Conservation (phyloP, 2,888 invertebrate species). For the Volucella inanis region DNA sequence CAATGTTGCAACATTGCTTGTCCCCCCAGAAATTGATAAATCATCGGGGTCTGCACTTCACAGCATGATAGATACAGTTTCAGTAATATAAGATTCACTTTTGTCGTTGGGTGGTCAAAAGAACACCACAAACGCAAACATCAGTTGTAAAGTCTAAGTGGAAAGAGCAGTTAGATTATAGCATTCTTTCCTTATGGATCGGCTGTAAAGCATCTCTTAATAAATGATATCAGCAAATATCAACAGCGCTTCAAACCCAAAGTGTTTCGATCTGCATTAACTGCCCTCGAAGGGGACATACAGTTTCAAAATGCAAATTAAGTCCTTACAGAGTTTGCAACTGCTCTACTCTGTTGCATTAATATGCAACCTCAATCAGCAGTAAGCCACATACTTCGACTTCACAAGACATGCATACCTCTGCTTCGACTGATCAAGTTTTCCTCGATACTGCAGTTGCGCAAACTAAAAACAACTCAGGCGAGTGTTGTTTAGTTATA, state of each 20-base stretch:
- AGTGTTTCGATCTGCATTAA: too few relatives aligned
- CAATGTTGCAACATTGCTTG: constrained; percentile 62
- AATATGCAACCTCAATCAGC: constrained; percentile 31
- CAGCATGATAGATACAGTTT: constrained; percentile 72
- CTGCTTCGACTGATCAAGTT: constrained; percentile 37
- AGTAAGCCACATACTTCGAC: constrained; percentile 22
- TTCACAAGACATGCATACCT: constrained; percentile 26
- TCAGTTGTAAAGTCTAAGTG: constrained; percentile 62
- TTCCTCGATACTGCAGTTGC: constrained; percentile 53
- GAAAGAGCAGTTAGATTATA: constrained; percentile 50
- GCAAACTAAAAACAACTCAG: constrained; percentile 5
- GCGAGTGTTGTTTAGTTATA: constrained; percentile 8
- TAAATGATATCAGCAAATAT: constrained; percentile 48
- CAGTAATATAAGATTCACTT: constrained; percentile 58
- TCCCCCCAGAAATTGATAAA: constrained; percentile 60
- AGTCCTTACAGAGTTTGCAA: too few relatives aligned
- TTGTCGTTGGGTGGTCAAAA: constrained; percentile 68
- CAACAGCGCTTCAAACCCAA: constrained; percentile 18
- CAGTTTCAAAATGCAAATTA: too few relatives aligned
- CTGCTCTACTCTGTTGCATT: too few relatives aligned
- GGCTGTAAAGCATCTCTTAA: constrained; percentile 52
- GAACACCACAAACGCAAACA: constrained; percentile 59
- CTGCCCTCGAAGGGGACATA: too few relatives aligned
- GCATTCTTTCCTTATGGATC: constrained; percentile 57
- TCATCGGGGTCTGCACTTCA: constrained; percentile 64